Base-by-base conservation (phyloP, 2,113 vertebrate genomes). In the Ursus arctos region DNA sequence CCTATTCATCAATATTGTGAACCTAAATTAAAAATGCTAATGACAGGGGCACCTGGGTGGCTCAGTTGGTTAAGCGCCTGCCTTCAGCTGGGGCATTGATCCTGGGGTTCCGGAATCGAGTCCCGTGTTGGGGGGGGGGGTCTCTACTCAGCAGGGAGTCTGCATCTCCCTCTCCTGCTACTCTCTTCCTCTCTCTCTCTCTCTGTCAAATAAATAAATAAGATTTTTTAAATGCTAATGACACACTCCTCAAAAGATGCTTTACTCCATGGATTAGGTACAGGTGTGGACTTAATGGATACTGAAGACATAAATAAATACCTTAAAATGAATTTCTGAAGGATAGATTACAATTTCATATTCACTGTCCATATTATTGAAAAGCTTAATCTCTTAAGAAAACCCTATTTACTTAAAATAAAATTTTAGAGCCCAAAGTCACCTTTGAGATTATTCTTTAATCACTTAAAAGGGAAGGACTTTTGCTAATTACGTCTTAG, bases 251-350 rank as follows among this genome's bases (percentile, higher is more conserved):
- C 11, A 43, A 15, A 59, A 53, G 83, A 72, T 47, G 33, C 51
- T 61, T 71, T 79, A 31, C n/a, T 72, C 21, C 40, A 69, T 49
- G 22, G 36, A 49, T 10, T 65, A 91, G 47, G 51, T 59, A n/a
- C 51, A 65, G 22, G 8, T 55, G n/a, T 83, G 67, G 7, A 24
- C 31, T 84, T 77, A 36, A 85, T 85, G 24, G 67, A 77, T 77
- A 57, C 28, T 67, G 49, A 91, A 91, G 49, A 14, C 67, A 88
- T 36, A 74, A 67, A 88, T 88, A 15, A 93, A 55, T 74, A 82
- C 22, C 13, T 81, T 93, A 74, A 92, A 95, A 53, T 71, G 63
- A 81, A 87, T 63, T 95, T 92, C 89, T 92, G n/a, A 95, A 92
- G 36, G 51, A 91, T 19, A 87, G 74, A 47, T 72, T 87, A 61